phyloP scores from a whole-genome alignment of 1,140 invertebrate species.

The Caenorhabditis latens region DNA sequence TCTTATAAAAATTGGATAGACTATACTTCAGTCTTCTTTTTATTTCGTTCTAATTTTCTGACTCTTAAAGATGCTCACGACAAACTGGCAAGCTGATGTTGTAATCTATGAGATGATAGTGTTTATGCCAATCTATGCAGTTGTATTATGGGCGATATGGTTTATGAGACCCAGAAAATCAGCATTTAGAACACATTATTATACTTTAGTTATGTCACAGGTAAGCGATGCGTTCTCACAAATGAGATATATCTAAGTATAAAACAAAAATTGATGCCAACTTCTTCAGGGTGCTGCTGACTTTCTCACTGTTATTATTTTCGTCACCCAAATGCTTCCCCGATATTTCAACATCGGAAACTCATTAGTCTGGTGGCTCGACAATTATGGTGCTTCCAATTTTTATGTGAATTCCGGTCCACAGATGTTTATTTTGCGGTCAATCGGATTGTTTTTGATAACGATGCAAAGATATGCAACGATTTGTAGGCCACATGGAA shows the following conservation, averaged over 20 bases:
- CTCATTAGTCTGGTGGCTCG: not conserved
- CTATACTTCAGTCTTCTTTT: not conserved
- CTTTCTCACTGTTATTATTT: not conserved
- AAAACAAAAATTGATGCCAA: not conserved
- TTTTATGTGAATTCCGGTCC: conserved; percentile 30
- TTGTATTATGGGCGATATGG: not conserved
- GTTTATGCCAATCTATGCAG: conserved; percentile 1
- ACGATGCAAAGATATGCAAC: conserved; percentile 22
- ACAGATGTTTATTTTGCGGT: conserved; percentile 14
- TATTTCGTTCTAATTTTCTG: not conserved
- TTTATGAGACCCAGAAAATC: conserved; percentile 14
- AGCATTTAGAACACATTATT: conserved; percentile 6
- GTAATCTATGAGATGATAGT: not conserved
- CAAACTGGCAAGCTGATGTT: conserved; percentile 21
- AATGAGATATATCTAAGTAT: not conserved
- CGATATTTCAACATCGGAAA: conserved; percentile 9
- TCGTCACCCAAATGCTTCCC: conserved; percentile 21
- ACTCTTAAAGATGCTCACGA: not conserved
- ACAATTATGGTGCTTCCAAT: not conserved
- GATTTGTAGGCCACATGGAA: not conserved
- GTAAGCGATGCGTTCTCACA: not conserved
- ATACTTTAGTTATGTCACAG: conserved; percentile 19
- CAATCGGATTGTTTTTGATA: conserved; percentile 19
- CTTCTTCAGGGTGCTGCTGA: conserved; percentile 13
- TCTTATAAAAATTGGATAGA: too few relatives aligned